Conservation (phyloP, 2,797 vertebrate genomes). For the Sebastes nivosus region DNA sequence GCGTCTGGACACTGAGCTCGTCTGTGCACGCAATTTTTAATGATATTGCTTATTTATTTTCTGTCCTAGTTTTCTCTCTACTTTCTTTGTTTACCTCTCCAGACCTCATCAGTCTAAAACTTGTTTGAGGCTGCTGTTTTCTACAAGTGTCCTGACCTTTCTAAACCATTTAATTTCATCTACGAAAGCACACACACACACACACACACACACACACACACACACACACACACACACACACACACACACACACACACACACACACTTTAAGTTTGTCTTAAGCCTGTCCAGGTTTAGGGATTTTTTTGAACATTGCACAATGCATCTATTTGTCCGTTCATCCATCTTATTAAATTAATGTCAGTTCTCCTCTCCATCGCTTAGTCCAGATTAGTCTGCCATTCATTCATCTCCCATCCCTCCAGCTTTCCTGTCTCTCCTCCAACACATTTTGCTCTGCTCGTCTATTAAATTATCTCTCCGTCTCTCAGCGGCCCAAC, state of each 20-base stretch:
- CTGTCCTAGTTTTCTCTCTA: neutral
- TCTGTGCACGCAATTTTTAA: neutral
- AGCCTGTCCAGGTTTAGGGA: constrained; percentile 8
- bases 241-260: neutral
- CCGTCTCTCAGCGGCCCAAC: constrained; percentile 62
- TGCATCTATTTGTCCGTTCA: constrained; percentile 48
- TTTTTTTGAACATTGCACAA: constrained; percentile 26
- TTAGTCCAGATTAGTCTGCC: constrained; percentile 58
- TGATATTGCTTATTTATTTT: constrained; percentile 3
- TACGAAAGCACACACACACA: neutral
- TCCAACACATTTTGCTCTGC: constrained; percentile 60
- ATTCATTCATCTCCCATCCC: constrained; percentile 68
- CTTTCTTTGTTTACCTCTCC: neutral
- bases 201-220: neutral
- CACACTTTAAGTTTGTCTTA: constrained; percentile 13
- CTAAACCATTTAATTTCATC: constrained; percentile 1
- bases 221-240: neutral
- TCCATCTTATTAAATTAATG: constrained; percentile 68
- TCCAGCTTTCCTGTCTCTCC: constrained; percentile 63
- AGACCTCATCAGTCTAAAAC: constrained; percentile 2
- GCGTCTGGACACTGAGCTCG: neutral
- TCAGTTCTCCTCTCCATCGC: constrained; percentile 45
- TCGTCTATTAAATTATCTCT: constrained; percentile 72
- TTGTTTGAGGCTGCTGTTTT: neutral
- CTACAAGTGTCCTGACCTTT: neutral